Evolutionary conservation across 2,797 vertebrate species (phyloP).

Genomic region (Buphagus erythrorhynchus): DNA sequence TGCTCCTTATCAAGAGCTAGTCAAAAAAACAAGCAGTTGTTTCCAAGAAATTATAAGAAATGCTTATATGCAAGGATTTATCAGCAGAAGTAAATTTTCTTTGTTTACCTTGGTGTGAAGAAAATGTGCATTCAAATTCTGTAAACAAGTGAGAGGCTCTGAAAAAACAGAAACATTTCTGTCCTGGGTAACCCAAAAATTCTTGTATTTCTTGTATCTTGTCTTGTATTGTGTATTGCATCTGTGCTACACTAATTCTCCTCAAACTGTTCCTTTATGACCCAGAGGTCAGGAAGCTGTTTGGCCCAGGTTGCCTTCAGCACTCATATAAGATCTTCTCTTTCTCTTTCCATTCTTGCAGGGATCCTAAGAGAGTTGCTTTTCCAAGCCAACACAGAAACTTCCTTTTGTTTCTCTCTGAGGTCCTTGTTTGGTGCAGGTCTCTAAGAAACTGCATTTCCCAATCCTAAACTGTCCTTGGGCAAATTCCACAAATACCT

Average conservation of each 20-base stretch:
- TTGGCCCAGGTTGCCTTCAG: neutral
- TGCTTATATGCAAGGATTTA: neutral
- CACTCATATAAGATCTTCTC: neutral
- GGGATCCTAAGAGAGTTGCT: neutral
- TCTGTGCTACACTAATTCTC: neutral
- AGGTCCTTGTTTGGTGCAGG: neutral
- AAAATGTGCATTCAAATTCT: neutral
- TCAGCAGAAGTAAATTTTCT: neutral
- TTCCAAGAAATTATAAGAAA: neutral
- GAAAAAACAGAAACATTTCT: neutral
- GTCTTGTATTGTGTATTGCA: neutral
- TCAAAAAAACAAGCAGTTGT: neutral
- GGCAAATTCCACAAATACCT: neutral
- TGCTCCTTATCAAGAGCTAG: neutral
- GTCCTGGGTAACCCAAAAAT: neutral
- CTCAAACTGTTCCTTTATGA: accelerated
- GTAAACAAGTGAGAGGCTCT: neutral
- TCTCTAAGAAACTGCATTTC: neutral
- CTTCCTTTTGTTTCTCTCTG: neutral
- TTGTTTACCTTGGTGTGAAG: neutral
- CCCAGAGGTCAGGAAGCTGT: neutral
- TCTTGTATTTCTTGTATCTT: too few relatives aligned
- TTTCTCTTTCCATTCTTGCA: neutral
- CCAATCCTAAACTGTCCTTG: too few relatives aligned
- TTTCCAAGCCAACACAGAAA: neutral